Base-by-base conservation (phyloP, 2,797 vertebrate genomes). In the Myiotriccus ornatus region DNA sequence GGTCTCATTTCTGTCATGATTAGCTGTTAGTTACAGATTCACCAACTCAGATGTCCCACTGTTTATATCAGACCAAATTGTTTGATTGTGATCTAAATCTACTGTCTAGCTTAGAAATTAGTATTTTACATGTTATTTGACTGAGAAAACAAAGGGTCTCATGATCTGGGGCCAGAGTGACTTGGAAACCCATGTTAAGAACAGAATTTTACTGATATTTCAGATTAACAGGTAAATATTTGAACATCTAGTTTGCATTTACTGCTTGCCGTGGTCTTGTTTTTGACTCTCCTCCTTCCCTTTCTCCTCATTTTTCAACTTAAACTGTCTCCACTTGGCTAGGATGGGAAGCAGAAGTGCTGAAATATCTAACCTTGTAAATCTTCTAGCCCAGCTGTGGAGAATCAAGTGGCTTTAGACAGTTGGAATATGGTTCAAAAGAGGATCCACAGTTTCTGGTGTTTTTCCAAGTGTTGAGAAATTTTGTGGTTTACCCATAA, bases 371-470 rank as follows among this genome's bases (percentile, higher is more conserved):
- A 88, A 70, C 89, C 63, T 92, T 93, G 56, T 84, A 85, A 90
- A 79, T 88, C 69, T 91, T 96, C 80, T 73, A 93, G 52, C 35
- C 90, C 97, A 96, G 83, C 93, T 97, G 96, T 73, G 70, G 56
- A 86, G 59, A 93, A 96, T 96, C 94, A 94, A 89, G 46, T 74
- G 59, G 43, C 69, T 95, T 94, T 87, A 92, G 82, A 92, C 65
- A 82, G 62, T 52, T 94, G 76, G 82, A 91, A 88, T 77, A 87
- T 7, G 77, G 63, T 95, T 95, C 92, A 87, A 87, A 95, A 95
- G 64, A 94, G 35, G 64, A 94, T 81, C 47, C 73, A 87, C 11
- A 77, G 27, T 65, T 95, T 87, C 86, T 92, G 91, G 89, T 84
- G 20, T 35, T 82, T 89, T 85, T 91, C 88, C 91, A 95, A 95